Conservation (phyloP, 2,797 vertebrate genomes). For the Poeciliopsis infans region DNA sequence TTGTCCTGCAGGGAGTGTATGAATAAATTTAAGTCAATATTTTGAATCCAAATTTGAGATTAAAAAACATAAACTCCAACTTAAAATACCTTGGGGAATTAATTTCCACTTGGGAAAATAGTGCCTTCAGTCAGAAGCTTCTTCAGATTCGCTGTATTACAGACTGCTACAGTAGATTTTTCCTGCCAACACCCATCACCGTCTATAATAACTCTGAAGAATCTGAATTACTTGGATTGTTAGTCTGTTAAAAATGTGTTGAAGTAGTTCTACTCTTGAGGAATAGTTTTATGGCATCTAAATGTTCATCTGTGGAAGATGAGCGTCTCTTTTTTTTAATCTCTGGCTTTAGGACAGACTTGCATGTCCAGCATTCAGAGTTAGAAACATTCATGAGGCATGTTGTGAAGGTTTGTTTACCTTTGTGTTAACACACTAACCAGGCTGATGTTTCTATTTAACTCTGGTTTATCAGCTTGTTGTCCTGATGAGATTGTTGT, state of each 20-base stretch:
- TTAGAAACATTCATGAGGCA: slow-evolving; percentile 29
- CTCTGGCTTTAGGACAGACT: neutral
- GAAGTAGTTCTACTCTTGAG: no score
- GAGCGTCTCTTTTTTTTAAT: neutral
- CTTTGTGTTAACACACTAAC: slow-evolving; percentile 31
- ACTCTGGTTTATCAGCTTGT: slow-evolving; percentile 27
- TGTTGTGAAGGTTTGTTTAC: slow-evolving; percentile 42
- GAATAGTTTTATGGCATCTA: no score
- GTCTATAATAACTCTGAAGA: no score
- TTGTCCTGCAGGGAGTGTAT: neutral
- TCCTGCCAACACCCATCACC: no score
- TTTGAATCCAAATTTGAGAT: neutral
- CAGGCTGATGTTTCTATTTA: slow-evolving; percentile 20
- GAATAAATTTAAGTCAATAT: neutral
- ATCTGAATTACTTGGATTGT: no score
- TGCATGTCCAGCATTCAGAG: slow-evolving; percentile 21
- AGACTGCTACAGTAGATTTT: no score
- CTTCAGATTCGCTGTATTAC: no score
- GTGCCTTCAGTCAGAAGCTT: no score
- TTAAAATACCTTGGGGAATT: no score
- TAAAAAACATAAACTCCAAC: no score
- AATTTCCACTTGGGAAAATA: no score
- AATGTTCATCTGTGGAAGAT: neutral
- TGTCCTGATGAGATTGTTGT: slow-evolving; percentile 35
- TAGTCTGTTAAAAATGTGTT: no score